These are phyloP conservation scores for Papilio gigon DNA, from an alignment of 2,888 invertebrate species.

Conservation along the genomic window DNA sequence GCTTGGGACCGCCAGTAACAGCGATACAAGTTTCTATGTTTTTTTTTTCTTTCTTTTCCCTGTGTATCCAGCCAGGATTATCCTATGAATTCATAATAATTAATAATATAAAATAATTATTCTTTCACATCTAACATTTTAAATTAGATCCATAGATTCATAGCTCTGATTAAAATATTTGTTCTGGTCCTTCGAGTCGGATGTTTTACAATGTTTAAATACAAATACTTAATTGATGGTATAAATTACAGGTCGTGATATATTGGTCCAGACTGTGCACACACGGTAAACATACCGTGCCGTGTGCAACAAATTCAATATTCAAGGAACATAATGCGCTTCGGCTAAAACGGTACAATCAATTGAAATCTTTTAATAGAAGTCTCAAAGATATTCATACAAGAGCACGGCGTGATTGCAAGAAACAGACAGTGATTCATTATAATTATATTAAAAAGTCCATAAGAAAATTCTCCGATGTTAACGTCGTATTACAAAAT, in stretches of 20 bases:
- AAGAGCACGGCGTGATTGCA: not conserved
- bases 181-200: slow-evolving; percentile 7
- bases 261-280: too few species aligned
- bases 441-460: not conserved
- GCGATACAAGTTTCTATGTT: slow-evolving; percentile 13
- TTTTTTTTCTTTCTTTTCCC: not conserved
- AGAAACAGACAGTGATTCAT: not conserved
- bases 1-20: not conserved
- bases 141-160: not conserved
- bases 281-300: too few species aligned
- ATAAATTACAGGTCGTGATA: too few species aligned
- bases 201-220: not conserved
- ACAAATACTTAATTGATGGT: too few species aligned
- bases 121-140: not conserved
- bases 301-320: not conserved
- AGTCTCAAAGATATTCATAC: not conserved
- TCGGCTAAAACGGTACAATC: not conserved
- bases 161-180: not conserved
- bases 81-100: slow-evolving; percentile 13
- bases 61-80: slow-evolving; percentile 4
- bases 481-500: too few species aligned
- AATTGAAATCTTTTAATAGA: slow-evolving; percentile 11
- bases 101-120: not conserved
- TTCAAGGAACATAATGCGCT: not conserved
- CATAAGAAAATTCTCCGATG: too few species aligned